Percentiles rank a stretch among this genome's conserved stretches.
phyloP scores from a whole-genome alignment of 1,140 invertebrate species.

The Stegodyphus dumicola region DNA sequence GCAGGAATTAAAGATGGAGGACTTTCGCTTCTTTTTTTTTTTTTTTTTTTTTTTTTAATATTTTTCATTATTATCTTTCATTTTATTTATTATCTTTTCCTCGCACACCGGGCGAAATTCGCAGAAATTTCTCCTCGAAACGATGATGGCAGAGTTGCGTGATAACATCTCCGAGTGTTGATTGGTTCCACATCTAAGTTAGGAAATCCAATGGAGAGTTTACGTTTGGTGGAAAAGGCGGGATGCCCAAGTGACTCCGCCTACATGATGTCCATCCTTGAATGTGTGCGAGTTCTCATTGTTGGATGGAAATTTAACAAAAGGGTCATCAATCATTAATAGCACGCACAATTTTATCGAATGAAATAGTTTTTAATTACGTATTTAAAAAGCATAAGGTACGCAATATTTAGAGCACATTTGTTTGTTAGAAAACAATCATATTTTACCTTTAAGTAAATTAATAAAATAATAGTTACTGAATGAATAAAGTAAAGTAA shows the following conservation, averaged over 20 bases:
- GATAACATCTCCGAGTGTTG: slow-evolving; percentile 23
- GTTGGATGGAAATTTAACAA: background rate
- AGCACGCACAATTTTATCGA: too few relatives aligned
- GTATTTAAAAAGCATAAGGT: too few relatives aligned
- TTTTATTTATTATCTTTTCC: slow-evolving; percentile 1
- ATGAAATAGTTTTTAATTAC: too few relatives aligned
- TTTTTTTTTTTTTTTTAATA: background rate
- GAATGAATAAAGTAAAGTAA: too few relatives aligned
- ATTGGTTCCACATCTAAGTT: slow-evolving; percentile 22
- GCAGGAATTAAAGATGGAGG: slow-evolving; percentile 29
- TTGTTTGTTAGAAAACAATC: too few relatives aligned
- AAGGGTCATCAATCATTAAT: background rate
- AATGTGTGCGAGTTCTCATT: background rate
- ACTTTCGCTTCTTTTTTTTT: background rate
- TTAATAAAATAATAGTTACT: too few relatives aligned
- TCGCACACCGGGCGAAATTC: slow-evolving; percentile 26
- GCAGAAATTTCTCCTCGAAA: slow-evolving; percentile 24
- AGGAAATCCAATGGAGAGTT: slow-evolving; percentile 20
- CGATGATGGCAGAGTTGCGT: slow-evolving; percentile 51
- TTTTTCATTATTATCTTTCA: slow-evolving; percentile 4
- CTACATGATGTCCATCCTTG: background rate
- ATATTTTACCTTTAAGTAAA: too few relatives aligned
- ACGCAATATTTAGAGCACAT: too few relatives aligned
- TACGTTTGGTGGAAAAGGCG: slow-evolving; percentile 5
- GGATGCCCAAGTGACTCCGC: background rate